Conservation (phyloP, 1,140 invertebrate genomes). For the Tetranychus urticae region DNA sequence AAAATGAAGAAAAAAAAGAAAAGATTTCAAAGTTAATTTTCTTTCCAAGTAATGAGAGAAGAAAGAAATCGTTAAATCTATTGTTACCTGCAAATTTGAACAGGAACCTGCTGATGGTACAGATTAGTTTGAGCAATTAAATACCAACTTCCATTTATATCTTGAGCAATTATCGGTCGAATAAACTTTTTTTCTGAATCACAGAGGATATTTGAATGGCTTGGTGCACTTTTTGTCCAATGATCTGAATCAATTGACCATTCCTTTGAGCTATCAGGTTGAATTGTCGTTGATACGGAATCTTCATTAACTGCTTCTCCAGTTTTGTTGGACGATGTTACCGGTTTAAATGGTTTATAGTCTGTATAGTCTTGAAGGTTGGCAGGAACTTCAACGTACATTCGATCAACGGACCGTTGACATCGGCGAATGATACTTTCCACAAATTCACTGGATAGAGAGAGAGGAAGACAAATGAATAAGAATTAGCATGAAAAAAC, state of each 20-base stretch:
- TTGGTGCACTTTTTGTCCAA: constrained; percentile 1
- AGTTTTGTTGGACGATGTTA: background rate
- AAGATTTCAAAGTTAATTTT: background rate
- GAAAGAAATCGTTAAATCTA: background rate
- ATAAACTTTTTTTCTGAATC: constrained; percentile 13
- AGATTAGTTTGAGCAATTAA: constrained; percentile 13
- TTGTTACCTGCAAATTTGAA: constrained; percentile 14
- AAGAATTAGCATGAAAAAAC: background rate
- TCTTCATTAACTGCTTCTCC: background rate
- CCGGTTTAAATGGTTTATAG: constrained; percentile 1
- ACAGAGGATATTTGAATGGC: constrained; percentile 10
- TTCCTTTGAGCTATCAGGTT: background rate
- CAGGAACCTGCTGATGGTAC: constrained; percentile 13
- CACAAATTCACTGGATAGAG: background rate
- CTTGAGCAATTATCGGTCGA: constrained; percentile 12
- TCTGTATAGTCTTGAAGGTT: constrained; percentile 9
- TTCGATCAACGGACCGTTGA: constrained; percentile 8
- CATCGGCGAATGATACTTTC: background rate
- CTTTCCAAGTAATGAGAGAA: background rate
- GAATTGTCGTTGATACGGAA: background rate
- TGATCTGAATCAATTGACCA: background rate
- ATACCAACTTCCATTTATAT: constrained; percentile 12
- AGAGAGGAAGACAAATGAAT: background rate
- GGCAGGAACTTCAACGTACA: constrained; percentile 16
- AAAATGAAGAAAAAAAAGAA: background rate